Conservation (phyloP, 2,888 invertebrate genomes). For the Lepidochrysops patricia region DNA sequence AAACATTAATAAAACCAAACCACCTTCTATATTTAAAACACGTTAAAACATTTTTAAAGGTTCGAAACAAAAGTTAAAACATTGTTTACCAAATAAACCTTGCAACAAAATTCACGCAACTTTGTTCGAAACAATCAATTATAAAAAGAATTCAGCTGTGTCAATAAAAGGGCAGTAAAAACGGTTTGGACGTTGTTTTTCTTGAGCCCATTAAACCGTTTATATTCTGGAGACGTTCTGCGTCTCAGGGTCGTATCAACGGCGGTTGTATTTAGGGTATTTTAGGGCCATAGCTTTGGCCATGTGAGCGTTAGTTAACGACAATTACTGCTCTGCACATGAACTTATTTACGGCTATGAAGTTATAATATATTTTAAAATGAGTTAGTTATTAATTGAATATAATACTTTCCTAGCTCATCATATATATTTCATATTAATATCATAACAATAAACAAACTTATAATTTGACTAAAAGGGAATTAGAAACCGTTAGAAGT, state of each 20-base stretch:
- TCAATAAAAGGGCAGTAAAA: neutral
- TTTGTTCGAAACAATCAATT: neutral
- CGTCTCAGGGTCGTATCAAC: neutral
- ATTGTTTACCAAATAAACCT: neutral
- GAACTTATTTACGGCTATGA: too few relatives aligned
- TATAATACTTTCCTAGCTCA: too few relatives aligned
- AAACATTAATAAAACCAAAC: too few relatives aligned
- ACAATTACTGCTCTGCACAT: too few relatives aligned
- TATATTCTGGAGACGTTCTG: neutral
- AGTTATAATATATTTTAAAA: too few relatives aligned
- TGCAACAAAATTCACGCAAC: neutral
- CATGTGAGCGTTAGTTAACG: neutral
- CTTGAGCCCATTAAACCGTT: slow-evolving; percentile 4
- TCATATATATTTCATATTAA: too few relatives aligned
- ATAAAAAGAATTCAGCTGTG: slow-evolving; percentile 1
- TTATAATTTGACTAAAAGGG: too few relatives aligned
- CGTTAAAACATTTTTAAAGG: neutral
- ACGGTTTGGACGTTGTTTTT: neutral
- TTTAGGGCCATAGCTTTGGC: neutral
- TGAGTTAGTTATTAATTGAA: too few relatives aligned
- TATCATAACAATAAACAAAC: too few relatives aligned
- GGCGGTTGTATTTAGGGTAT: neutral
- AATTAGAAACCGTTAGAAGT: too few relatives aligned
- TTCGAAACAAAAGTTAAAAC: too few relatives aligned
- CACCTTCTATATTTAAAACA: neutral